These are phyloP conservation scores for Microctenopoma steveboyesi DNA, from an alignment of 2,797 vertebrate species.

Conservation along the genomic window DNA sequence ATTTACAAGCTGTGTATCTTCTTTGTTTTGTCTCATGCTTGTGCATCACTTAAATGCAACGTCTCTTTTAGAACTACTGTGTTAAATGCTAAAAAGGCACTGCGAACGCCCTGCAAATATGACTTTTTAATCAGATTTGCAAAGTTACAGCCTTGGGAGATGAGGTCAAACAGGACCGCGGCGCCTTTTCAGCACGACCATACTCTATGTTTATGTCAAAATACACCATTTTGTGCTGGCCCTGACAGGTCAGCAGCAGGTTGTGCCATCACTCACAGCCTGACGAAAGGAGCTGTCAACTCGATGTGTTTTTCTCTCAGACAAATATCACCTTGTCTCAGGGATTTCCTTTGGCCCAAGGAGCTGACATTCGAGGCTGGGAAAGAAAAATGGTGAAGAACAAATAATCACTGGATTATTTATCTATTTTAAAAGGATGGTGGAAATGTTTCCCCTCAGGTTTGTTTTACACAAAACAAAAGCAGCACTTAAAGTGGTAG, in stretches of 20 bases:
- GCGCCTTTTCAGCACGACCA: slow-evolving; percentile 32
- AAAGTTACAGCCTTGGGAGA: neutral
- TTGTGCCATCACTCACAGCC: slow-evolving; percentile 49
- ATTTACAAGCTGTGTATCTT: slow-evolving; percentile 13
- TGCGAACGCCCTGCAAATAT: slow-evolving; percentile 42
- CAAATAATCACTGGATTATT: slow-evolving; percentile 29
- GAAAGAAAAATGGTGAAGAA: slow-evolving; percentile 3
- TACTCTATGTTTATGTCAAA: slow-evolving; percentile 61
- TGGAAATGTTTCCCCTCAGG: neutral
- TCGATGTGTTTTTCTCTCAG: slow-evolving; percentile 22
- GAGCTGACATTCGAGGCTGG: slow-evolving; percentile 30
- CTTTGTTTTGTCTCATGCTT: slow-evolving; percentile 2
- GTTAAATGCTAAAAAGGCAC: neutral
- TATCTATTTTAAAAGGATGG: slow-evolving; percentile 8
- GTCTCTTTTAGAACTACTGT: neutral
- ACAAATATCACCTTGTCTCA: slow-evolving; percentile 44
- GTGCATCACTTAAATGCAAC: slow-evolving; percentile 11
- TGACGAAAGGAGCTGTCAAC: slow-evolving; percentile 55
- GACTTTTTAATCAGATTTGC: slow-evolving; percentile 31
- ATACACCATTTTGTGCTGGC: slow-evolving; percentile 32
- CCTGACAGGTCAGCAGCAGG: slow-evolving; percentile 37
- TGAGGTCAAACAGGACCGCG: slow-evolving; percentile 52
- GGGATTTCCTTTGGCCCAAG: slow-evolving; percentile 58
- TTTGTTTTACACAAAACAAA: slow-evolving; percentile 16
- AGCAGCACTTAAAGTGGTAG: neutral